phyloP scores from a whole-genome alignment of 2,113 vertebrate species.

The Steatornis caripensis region DNA sequence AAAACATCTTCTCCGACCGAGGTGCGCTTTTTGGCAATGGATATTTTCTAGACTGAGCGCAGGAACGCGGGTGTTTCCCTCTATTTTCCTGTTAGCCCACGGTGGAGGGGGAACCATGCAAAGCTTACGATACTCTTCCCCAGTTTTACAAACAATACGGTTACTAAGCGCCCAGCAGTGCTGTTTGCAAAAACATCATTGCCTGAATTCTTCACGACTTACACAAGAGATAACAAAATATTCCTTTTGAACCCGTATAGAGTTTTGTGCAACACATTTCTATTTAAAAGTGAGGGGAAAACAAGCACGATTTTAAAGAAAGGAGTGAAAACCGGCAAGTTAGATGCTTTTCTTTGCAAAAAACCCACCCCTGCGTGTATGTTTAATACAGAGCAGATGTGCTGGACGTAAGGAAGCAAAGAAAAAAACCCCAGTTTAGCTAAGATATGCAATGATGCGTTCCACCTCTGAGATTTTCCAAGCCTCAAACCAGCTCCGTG shows the following conservation, averaged over 20 bases:
- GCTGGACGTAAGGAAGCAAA: fast-evolving
- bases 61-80: neutral
- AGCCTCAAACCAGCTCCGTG: neutral
- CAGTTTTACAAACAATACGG: neutral
- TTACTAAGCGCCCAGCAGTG: neutral
- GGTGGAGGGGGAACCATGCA: neutral
- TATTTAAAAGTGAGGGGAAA: neutral
- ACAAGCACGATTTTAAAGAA: neutral
- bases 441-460: fast-evolving
- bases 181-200: neutral
- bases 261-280: neutral
- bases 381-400: neutral
- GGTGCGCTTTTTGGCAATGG: neutral
- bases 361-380: fast-evolving
- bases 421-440: fast-evolving
- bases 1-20: neutral
- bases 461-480: neutral
- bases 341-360: neutral
- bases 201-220: neutral
- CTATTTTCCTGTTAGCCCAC: neutral
- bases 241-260: neutral
- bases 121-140: neutral
- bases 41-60: neutral
- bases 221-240: neutral
- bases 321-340: neutral